phyloP scores from a whole-genome alignment of 1,140 invertebrate species.

The Sipha flava region DNA sequence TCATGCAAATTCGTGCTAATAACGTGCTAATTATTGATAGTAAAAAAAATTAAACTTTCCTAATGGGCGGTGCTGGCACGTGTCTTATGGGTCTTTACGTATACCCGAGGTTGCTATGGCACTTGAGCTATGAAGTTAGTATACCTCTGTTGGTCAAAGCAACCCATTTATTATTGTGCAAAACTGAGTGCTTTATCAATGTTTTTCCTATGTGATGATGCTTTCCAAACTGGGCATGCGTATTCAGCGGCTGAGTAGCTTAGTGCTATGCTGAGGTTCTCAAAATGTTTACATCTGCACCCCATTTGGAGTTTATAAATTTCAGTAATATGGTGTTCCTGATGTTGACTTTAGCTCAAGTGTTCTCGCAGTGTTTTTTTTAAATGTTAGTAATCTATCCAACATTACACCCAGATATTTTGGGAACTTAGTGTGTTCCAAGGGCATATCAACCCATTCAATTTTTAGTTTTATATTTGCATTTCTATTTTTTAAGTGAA shows the following conservation, averaged over 20 bases:
- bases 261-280: background rate
- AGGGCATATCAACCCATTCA: background rate
- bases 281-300: too few species aligned
- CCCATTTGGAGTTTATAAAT: background rate
- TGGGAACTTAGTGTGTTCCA: background rate
- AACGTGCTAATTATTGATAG: too few species aligned
- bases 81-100: too few species aligned
- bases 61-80: too few species aligned
- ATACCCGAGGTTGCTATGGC: background rate
- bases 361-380: background rate
- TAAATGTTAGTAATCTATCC: background rate
- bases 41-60: too few species aligned
- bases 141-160: too few species aligned
- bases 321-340: background rate
- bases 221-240: background rate
- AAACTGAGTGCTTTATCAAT: background rate
- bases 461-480: constrained; percentile 46
- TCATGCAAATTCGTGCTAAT: too few species aligned
- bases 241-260: background rate
- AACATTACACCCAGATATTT: background rate
- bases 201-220: too few species aligned
- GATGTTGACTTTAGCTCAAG: background rate
- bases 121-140: background rate
- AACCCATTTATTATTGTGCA: too few species aligned
- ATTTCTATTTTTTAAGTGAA: constrained; percentile 41